Base-by-base conservation (phyloP, 2,797 vertebrate species). In the Anabacerthia variegaticeps region DNA sequence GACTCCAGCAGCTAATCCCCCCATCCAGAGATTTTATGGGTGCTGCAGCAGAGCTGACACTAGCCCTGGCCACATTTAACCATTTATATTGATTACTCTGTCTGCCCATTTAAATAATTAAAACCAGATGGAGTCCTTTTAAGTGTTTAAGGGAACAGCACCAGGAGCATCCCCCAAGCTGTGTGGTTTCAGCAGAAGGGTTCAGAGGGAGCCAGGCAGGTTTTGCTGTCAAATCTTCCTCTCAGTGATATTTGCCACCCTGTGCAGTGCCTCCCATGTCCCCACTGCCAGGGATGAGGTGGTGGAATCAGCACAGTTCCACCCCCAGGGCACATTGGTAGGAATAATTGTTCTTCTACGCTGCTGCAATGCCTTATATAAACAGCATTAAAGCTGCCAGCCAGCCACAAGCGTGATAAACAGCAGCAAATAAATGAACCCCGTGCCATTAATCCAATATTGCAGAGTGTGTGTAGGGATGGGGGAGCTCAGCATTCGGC, bases 91-190 rank as follows among this genome's bases (percentile, higher is more conserved):
- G 96, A 97, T 96, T 94, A 93, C 76, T 43, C 84, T 94, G 95
- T 91, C 94, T 95, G 92, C 89, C 96, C 91, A 95, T 97, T 96
- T 96, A 89, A 96, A 95, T 97, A 95, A 96, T 95, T 94, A 97
- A 93, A 94, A 88, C 46, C 95, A 97, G 96, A 94, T 96, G 95
- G 95, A 96, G 88, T 51, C 91, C 48, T 94, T 94, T 93, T 91
- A 83, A 83, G 58, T 84, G 65, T 94, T 95, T 89, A 85, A 96
- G 89, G 78, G 75, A 97, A 51, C 89, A 88, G 77, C 75, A 89
- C 82, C 2, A 0, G 55, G 54, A 92, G 49, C 44, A 76, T 79
- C 85, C 73, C 59, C 0, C 1, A 77, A 89, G 77, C 77, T 36
- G 67, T 58, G 52, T 2, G 17, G 79, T 48, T 85, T 85, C 0